These are phyloP conservation scores for Micropoecilia bifurca DNA, from an alignment of 2,797 vertebrate species.

Conservation along the genomic window DNA sequence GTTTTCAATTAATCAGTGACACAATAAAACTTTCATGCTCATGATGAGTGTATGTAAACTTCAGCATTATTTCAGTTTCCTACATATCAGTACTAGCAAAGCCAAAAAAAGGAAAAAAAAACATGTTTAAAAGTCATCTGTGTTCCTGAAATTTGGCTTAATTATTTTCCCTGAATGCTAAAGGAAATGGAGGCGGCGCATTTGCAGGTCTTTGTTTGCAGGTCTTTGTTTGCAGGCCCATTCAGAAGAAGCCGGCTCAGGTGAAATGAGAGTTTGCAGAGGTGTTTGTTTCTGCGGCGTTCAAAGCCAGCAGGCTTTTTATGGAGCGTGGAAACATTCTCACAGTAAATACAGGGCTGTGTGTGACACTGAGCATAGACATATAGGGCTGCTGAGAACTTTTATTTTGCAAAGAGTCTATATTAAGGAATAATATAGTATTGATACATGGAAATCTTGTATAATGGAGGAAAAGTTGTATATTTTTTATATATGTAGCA, in stretches of 20 bases:
- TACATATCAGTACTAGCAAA: constrained; percentile 62
- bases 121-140: constrained; percentile 52
- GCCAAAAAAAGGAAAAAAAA: constrained; percentile 39
- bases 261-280: constrained; percentile 44
- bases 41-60: not conserved
- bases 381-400: constrained; percentile 53
- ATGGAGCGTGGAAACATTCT: constrained; percentile 45
- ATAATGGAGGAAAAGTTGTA: constrained; percentile 80
- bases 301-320: not conserved
- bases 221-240: constrained; percentile 61
- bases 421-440: constrained; percentile 69
- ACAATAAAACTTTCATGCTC: not conserved
- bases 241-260: constrained; percentile 49
- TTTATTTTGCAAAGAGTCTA: constrained; percentile 79
- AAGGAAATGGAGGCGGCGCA: constrained; percentile 69
- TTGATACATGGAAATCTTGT: constrained; percentile 74
- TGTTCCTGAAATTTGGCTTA: constrained; percentile 46
- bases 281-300: constrained; percentile 42
- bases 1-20: not conserved
- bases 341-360: constrained; percentile 49
- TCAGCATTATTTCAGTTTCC: constrained; percentile 28
- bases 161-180: constrained; percentile 66
- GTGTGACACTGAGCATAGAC: constrained; percentile 54
- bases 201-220: constrained; percentile 76
- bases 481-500: constrained; percentile 81